These are phyloP conservation scores for Drosophila baimaii DNA, from an alignment of 1,140 invertebrate species.

Conservation along the genomic window DNA sequence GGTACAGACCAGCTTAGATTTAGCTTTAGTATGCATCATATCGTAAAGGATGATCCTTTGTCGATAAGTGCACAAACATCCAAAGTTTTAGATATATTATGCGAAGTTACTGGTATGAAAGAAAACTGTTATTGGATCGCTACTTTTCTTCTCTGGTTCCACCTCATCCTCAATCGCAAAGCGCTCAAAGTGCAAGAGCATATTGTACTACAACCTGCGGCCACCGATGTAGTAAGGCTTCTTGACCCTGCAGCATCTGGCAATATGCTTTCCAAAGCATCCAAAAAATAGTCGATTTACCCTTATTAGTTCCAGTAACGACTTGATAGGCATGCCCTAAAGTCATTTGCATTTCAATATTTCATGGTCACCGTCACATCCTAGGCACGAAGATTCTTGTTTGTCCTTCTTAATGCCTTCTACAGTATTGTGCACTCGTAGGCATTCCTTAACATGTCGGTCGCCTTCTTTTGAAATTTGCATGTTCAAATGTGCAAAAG, in stretches of 20 bases:
- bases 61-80: no score
- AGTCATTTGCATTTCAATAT: not conserved
- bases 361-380: not conserved
- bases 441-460: not conserved
- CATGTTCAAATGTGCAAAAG: no score
- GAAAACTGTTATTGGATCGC: not conserved
- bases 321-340: not conserved
- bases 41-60: no score
- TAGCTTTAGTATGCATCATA: no score
- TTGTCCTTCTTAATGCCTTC: no score
- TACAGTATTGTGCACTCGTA: not conserved
- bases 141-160: not conserved
- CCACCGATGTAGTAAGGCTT: no score
- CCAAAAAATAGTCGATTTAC: not conserved
- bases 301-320: not conserved
- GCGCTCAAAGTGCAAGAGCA: not conserved
- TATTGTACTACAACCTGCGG: no score
- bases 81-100: no score
- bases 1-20: no score
- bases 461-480: no score
- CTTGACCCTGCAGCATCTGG: not conserved
- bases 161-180: not conserved
- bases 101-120: not conserved
- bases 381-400: no score
- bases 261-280: slow-evolving; percentile 2